Evolutionary conservation across 2,797 vertebrate genomes (phyloP), one percentile per base, ranked within the genome.

Genomic region (Anas capensis): DNA sequence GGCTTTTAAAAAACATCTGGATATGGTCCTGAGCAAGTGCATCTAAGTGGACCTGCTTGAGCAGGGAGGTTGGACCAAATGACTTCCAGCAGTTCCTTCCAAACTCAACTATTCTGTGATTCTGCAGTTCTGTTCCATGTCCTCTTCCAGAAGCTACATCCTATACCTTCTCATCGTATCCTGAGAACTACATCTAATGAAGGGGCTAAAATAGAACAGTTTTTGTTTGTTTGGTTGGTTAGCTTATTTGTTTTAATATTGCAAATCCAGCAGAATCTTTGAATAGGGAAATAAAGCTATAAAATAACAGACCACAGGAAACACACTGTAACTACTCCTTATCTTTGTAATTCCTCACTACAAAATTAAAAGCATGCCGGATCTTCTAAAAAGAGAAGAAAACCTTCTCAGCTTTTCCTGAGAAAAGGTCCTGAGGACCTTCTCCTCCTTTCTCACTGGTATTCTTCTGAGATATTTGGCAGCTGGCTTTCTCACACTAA

Each of bases 31-130:
- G 21, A 26, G 19, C 9, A 87, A 66, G 1, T 13, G 27, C 10
- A 26, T 91, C 17, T 31, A 72, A 11, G 15, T 46, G 14, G n/a
- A 24, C 5, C 19, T 72, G 17, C 14, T 49, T 79, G 27, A 76
- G 16, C 13, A n/a, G 20, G 2, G 2, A 7, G 3, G 2, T 10
- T 16, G 48, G 20, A 44, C 14, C 5, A 33, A 33, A 68, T 9
- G 10, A 44, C n/a, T 24, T 77, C 31, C 18, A 86, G 53, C 8
- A 4, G 24, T 26, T 20, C 31, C 18, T 61, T 83, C 57, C 27
- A 84, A 53, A 11, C 11, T 46, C 36, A 66, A 11, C 2, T 15
- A 14, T 29, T n/a, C 17, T 56, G 14, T 60, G 13, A 56, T 89
- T 82, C 18, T 78, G 29, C 42, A 88, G 0, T 73, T 66, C 51